Base-by-base conservation (phyloP, 2,888 invertebrate genomes). In the Theretra japonica region DNA sequence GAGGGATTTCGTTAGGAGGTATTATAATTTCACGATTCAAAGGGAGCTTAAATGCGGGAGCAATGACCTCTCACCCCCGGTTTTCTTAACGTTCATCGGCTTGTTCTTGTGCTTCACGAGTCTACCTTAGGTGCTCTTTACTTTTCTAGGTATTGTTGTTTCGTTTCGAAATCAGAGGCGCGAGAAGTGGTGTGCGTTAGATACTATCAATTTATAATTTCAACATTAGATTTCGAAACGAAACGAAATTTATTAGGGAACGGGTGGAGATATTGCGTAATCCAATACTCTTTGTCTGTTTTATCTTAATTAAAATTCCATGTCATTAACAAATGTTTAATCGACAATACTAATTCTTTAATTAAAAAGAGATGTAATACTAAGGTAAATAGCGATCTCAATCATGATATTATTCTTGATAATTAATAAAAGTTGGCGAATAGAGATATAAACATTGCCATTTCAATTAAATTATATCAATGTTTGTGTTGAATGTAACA, bases 1-100 rank as follows among this genome's bases (percentile, higher is more conserved):
- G 68, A 50, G 77, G 79, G 79, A 78, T 77, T 79, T 71, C 75
- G 77, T 79, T 73, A 76, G 77, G 82, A 83, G 83, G 84, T 83
- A 82, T 84, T 82, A 85, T 82, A 82, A 85, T 84, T 86, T 86
- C 80, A 86, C 85, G 82, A 83, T 74, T 82, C 77, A 82, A 83
- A 86, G 86, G 87, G 86, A 82, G 83, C 82, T 85, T 78, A 80
- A 85, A 84, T 75, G 74, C 79, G 81, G 79, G 91, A 83, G 84
- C 91, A 87, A 84, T 84, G 89, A 90, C 90, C 92, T 88, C 84
- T 82, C 91, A 89, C 92, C 93, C 93, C 86, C 88, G 85, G 86
- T 81, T 87, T 87, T 88, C 89, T 90, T 87, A 83, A 82, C 84
- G 82, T 84, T 82, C 82, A 83, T 82, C 78, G 84, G 82, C 82